These are phyloP conservation scores for Pyrgus malvae DNA, from an alignment of 2,888 invertebrate genomes.

Conservation along the genomic window DNA sequence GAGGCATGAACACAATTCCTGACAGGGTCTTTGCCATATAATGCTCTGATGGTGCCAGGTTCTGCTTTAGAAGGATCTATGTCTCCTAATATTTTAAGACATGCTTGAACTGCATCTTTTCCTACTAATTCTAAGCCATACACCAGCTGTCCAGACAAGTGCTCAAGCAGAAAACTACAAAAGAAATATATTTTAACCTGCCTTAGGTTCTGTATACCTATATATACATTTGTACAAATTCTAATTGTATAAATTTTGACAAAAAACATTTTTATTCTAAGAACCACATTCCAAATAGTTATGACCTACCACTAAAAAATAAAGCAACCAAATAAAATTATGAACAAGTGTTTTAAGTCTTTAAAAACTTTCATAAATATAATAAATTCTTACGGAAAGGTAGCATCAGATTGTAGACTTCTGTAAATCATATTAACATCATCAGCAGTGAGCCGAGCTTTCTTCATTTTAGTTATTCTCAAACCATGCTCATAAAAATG, in stretches of 20 bases:
- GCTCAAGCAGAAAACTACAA: conserved; percentile 82
- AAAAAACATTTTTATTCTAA: too few species aligned
- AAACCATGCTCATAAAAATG: conserved; percentile 83
- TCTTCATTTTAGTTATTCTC: conserved; percentile 86
- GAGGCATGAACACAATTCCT: conserved; percentile 88
- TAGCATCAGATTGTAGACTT: conserved; percentile 59
- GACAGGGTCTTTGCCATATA: conserved; percentile 85
- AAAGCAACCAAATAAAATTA: too few species aligned
- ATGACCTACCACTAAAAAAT: too few species aligned
- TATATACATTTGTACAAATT: too few species aligned
- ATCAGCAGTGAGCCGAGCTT: conserved; percentile 85
- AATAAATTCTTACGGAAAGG: conserved; percentile 81
- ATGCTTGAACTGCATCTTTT: conserved; percentile 83
- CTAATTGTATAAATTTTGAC: too few species aligned
- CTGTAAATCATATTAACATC: conserved; percentile 77
- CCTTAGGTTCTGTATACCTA: too few species aligned
- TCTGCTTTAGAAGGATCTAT: conserved; percentile 83
- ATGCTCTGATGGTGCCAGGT: conserved; percentile 83
- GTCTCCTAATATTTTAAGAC: conserved; percentile 83
- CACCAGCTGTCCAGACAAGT: conserved; percentile 85
- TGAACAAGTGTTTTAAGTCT: too few species aligned
- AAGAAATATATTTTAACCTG: too few species aligned
- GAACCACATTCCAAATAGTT: too few species aligned
- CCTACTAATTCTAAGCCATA: conserved; percentile 89
- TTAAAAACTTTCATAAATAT: too few species aligned